Evolutionary conservation across 2,797 vertebrate species (phyloP).

Genomic region (Gallinago solitaria): DNA sequence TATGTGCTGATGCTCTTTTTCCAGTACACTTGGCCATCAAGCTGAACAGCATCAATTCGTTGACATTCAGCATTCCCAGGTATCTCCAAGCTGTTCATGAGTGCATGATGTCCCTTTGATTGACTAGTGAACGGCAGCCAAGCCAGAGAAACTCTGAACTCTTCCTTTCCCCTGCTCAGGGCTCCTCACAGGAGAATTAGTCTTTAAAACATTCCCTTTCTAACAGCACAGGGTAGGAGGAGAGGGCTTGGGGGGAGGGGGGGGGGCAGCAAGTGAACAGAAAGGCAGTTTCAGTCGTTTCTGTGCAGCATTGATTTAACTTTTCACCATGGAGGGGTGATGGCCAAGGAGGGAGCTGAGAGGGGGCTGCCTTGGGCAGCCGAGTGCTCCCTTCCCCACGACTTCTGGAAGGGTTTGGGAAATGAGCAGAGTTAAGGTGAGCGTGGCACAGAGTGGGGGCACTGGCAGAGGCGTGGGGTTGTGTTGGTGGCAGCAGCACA

Average conservation of each 20-base stretch:
- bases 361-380: neutral
- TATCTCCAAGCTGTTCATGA: neutral
- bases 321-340: neutral
- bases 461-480: neutral
- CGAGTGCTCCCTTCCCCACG: neutral
- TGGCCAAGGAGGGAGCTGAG: neutral
- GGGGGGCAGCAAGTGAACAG: neutral
- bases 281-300: neutral
- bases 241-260: neutral
- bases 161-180: neutral
- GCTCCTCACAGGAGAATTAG: neutral
- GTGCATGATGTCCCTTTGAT: neutral
- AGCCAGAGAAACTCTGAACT: neutral
- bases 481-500: neutral
- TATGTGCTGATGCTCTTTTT: neutral
- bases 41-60: neutral
- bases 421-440: neutral
- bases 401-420: neutral
- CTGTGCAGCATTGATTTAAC: neutral
- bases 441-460: neutral
- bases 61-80: neutral
- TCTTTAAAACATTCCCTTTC: neutral
- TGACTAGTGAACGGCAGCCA: neutral
- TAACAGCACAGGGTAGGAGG: neutral
- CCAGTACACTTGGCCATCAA: neutral